Evolutionary conservation across 2,113 vertebrate genomes (phyloP).

Genomic region (Neolamprologus ventralis): DNA sequence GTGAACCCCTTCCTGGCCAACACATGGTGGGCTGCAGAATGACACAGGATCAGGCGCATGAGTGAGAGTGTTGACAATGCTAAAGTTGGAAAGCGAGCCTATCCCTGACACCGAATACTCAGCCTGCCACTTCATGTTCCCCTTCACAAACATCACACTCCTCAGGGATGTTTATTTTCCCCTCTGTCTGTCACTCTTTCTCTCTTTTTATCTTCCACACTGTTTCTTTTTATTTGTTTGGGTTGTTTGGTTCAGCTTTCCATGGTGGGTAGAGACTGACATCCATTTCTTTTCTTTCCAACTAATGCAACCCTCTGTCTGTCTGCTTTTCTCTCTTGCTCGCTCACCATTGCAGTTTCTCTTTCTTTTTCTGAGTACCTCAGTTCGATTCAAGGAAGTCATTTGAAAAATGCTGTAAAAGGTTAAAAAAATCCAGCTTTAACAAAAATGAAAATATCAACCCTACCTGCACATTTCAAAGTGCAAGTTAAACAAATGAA

Average conservation of each 20-base stretch:
- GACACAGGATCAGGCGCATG: background rate
- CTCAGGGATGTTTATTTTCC: background rate
- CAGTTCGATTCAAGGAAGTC: background rate
- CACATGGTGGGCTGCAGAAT: slow-evolving; percentile 1
- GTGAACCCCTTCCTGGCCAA: slow-evolving; percentile 20
- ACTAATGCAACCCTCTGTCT: background rate
- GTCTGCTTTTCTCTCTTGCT: background rate
- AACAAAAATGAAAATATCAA: background rate
- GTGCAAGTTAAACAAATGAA: background rate
- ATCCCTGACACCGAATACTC: slow-evolving; percentile 50
- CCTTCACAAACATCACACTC: slow-evolving; percentile 25
- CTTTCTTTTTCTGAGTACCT: background rate
- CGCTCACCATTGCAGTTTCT: background rate
- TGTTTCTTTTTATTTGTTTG: background rate
- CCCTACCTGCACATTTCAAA: background rate
- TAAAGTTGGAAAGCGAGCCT: slow-evolving; percentile 55
- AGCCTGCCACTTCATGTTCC: slow-evolving; percentile 19
- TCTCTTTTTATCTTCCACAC: background rate
- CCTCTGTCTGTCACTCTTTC: background rate
- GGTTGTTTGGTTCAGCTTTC: background rate
- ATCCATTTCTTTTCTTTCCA: background rate
- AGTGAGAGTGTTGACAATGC: slow-evolving; percentile 59
- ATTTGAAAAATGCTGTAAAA: background rate
- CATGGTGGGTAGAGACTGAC: background rate
- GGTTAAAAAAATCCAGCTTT: background rate